Conservation (phyloP, 2,888 invertebrate species). For the Xestoiulus laeticollis region DNA sequence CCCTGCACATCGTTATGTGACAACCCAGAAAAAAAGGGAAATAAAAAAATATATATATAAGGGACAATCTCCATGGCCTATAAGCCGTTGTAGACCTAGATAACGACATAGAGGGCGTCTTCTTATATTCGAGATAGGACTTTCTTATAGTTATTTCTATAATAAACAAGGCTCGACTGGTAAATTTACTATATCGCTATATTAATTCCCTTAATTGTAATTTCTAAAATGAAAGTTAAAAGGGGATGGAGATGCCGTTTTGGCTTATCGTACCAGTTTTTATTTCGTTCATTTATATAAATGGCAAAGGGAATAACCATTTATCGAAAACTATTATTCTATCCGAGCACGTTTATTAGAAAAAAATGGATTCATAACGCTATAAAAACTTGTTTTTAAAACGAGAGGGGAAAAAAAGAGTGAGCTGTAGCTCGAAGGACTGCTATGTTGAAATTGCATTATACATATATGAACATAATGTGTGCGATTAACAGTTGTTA, state of each 20-base stretch:
- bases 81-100: background rate
- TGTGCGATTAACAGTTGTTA: background rate
- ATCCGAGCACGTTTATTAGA: background rate
- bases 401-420: background rate
- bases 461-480: background rate
- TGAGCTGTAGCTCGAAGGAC: background rate
- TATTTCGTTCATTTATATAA: background rate
- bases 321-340: background rate
- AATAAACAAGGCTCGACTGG: background rate
- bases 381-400: background rate
- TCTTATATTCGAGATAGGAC: background rate
- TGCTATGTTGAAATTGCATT: background rate
- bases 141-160: background rate
- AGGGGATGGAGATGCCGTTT: background rate
- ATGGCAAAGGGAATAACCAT: background rate
- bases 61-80: background rate
- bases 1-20: background rate
- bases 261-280: background rate
- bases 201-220: background rate
- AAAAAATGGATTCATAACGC: background rate
- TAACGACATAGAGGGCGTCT: background rate
- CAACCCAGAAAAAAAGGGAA: background rate
- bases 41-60: background rate
- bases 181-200: background rate
- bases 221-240: background rate